Evolutionary conservation across 2,888 invertebrate genomes (phyloP).

Genomic region (Siphonodentalium dalli): DNA sequence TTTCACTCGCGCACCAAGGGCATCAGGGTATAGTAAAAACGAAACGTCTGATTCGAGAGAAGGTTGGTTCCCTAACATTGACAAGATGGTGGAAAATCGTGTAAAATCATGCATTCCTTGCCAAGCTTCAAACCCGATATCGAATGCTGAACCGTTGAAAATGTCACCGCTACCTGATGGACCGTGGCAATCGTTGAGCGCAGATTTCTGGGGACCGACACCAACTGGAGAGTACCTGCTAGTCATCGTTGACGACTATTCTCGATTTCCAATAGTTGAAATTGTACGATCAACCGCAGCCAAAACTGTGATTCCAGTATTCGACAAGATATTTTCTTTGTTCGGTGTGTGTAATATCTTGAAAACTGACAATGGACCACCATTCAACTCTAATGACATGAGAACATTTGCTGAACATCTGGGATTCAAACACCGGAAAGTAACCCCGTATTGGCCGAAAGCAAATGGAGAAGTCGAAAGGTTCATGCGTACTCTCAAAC

Average conservation of each 20-base stretch:
- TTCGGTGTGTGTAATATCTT: conserved; percentile 6
- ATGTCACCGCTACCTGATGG: conserved; percentile 9
- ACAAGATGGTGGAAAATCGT: conserved; percentile 7
- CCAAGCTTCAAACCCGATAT: conserved; percentile 2
- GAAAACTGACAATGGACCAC: conserved; percentile 18
- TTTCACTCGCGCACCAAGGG: conserved; percentile 15
- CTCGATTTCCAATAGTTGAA: conserved; percentile 33
- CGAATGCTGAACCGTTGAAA: not conserved
- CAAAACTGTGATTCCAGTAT: conserved; percentile 15
- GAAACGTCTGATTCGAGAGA: conserved; percentile 16
- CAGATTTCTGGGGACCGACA: conserved; percentile 15
- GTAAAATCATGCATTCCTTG: conserved; percentile 14
- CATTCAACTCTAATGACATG: conserved; percentile 11
- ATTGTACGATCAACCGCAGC: conserved; percentile 17
- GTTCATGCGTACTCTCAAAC: conserved; percentile 12
- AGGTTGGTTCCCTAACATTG: conserved; percentile 24
- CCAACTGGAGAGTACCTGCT: conserved; percentile 16
- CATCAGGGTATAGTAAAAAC: conserved; percentile 25
- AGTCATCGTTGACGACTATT: conserved; percentile 26
- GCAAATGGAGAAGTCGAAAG: conserved; percentile 16
- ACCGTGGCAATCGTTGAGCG: conserved; percentile 9
- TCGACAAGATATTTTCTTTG: conserved; percentile 16
- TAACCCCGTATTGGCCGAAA: conserved; percentile 15
- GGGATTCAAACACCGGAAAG: conserved; percentile 18
- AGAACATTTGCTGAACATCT: conserved; percentile 1